Evolutionary conservation across 2,888 invertebrate species (phyloP), one percentile per base, ranked within the genome.

Genomic region (Agrotis ipsilon): DNA sequence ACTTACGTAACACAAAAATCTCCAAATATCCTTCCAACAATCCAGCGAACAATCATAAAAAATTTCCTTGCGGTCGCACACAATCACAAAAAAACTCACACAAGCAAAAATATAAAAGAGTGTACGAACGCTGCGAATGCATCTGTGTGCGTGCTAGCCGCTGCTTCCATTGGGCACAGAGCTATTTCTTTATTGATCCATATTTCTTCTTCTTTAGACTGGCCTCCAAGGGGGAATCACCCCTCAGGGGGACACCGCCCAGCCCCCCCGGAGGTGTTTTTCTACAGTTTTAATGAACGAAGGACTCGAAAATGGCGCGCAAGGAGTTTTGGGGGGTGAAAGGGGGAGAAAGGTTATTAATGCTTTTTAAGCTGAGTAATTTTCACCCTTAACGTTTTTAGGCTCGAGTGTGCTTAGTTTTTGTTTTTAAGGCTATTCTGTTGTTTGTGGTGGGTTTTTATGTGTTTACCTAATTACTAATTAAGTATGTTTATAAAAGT

Each of bases 111-210:
- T 51, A 81, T 80, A 76, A 80, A 82, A 83, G 59, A 67, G 39
- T 79, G 74, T 88, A 80, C 83, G 80, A 76, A 94, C 89, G 86
- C 79, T 72, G 63, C 71, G 74, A 64, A 51, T 85, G 85, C 82
- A 76, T 18, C 58, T 82, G 94, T 95, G 95, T 93, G 94, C 59
- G 95, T 93, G 89, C 90, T 94, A 92, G 94, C 95, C 94, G 92
- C 76, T 90, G 93, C 94, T 91, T 93, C 91, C 93, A 96, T 96
- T 96, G 96, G 96, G 94, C 96, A 95, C 93, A 72, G 91, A 91
- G 96, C 95, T 92, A 96, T 96, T 96, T 96, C 96, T 96, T 96
- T 96, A 96, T 96, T 95, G 96, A 96, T 96, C 96, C 96, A 96
- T 96, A 96, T 96, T 96, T 96, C 96, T 96, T 96, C 94, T 95